Evolutionary conservation across 2,113 vertebrate genomes (phyloP).

Genomic region (Nothoprocta pentlandii): DNA sequence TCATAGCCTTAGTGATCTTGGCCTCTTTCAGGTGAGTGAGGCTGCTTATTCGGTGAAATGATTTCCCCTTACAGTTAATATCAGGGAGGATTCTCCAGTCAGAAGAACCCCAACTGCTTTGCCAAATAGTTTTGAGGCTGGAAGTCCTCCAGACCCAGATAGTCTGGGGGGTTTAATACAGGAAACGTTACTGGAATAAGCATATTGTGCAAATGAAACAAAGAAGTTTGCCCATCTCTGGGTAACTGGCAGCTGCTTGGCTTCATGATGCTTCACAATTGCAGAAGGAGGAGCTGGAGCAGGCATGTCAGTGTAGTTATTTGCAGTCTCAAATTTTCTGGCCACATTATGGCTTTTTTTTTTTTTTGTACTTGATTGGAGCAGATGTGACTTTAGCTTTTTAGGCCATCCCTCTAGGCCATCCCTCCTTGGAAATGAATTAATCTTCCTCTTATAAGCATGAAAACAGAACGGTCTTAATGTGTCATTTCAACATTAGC

Average conservation of each 20-base stretch:
- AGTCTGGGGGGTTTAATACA: neutral
- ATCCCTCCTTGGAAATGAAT: neutral
- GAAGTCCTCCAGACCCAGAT: neutral
- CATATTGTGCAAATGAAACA: neutral
- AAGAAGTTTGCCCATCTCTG: slow-evolving; percentile 12
- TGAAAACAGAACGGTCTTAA: neutral
- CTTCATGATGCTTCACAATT: neutral
- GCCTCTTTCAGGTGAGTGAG: slow-evolving; percentile 86
- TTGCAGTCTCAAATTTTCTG: neutral
- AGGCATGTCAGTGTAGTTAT: neutral
- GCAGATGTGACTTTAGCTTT: neutral
- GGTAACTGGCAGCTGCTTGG: neutral
- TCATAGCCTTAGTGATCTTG: slow-evolving; percentile 84
- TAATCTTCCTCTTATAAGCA: neutral
- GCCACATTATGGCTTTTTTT: accelerated
- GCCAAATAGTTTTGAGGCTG: neutral
- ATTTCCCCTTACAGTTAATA: neutral
- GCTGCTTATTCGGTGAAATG: slow-evolving; percentile 33
- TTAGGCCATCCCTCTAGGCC: neutral
- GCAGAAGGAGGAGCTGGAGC: neutral
- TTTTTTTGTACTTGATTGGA: neutral
- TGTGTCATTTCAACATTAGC: neutral
- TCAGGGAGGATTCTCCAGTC: neutral
- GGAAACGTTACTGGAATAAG: neutral
- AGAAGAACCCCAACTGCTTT: neutral